A percentile compares a stretch with the other conserved stretches of the same genome.
Evolutionary conservation across 2,113 vertebrate genomes (phyloP).

Genomic region (Orycteropus afer): DNA sequence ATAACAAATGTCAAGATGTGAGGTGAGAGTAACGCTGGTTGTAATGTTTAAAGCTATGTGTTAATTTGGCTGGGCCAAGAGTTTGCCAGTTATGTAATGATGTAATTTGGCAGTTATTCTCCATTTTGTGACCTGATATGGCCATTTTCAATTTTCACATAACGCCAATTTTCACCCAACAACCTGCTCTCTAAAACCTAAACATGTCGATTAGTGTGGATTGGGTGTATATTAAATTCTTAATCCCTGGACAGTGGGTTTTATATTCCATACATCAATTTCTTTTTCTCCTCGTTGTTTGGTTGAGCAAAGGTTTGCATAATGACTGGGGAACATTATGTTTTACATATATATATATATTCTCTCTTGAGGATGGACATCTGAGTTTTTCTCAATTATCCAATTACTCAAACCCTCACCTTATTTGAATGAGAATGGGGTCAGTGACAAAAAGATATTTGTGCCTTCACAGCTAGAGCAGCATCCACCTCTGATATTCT

Average conservation of each 20-base stretch:
- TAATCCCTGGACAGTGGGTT: not conserved
- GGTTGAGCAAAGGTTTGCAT: not conserved
- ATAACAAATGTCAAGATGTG: too few species aligned
- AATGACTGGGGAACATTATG: not conserved
- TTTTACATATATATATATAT: not conserved
- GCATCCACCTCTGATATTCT: not conserved
- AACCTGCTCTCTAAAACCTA: too few species aligned
- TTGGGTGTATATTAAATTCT: not conserved
- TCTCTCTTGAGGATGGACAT: not conserved
- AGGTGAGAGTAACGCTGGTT: too few species aligned
- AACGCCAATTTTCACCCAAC: too few species aligned
- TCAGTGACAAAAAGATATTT: not conserved
- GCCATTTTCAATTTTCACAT: too few species aligned
- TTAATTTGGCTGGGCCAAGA: too few species aligned
- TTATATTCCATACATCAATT: not conserved
- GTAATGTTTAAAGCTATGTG: too few species aligned
- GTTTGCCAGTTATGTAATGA: too few species aligned
- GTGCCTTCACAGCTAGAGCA: not conserved
- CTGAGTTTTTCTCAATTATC: not conserved
- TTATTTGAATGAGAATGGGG: not conserved
- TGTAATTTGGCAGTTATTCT: too few species aligned
- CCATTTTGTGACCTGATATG: too few species aligned
- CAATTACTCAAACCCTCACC: not conserved
- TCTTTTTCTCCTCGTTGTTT: not conserved
- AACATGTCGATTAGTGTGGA: too few species aligned